Percentiles rank a stretch among this genome's conserved stretches.
phyloP scores from a whole-genome alignment of 2,113 vertebrate species.

The Neotragus moschatus region DNA sequence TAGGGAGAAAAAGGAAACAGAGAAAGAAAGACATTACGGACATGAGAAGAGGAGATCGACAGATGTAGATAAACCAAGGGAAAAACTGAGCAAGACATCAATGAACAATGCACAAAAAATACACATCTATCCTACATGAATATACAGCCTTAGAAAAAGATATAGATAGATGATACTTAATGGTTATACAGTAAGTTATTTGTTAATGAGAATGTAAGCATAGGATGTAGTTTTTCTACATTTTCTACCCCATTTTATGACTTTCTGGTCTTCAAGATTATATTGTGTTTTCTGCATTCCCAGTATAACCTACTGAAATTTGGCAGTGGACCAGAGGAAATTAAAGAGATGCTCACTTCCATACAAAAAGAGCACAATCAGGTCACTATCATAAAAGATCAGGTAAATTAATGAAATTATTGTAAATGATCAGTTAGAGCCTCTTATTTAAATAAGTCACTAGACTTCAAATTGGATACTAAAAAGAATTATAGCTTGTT shows the following conservation, averaged over 20 bases:
- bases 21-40: not conserved
- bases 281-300: not conserved
- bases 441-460: not conserved
- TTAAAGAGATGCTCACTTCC: not conserved
- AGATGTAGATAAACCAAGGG: not conserved
- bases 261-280: not conserved
- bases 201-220: not conserved
- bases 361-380: not conserved
- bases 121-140: rapidly evolving
- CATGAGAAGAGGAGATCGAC: not conserved
- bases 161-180: not conserved
- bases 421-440: not conserved
- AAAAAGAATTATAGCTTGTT: not conserved
- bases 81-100: not conserved
- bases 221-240: not conserved
- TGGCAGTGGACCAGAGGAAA: not conserved
- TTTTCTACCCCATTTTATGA: not conserved
- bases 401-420: not conserved
- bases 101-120: not conserved
- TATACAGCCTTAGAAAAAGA: not conserved
- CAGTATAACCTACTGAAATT: not conserved
- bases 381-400: not conserved
- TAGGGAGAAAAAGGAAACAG: not conserved
- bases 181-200: not conserved
- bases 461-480: not conserved